phyloP scores from a whole-genome alignment of 2,888 invertebrate genomes.

The Philhelius pedissequus region DNA sequence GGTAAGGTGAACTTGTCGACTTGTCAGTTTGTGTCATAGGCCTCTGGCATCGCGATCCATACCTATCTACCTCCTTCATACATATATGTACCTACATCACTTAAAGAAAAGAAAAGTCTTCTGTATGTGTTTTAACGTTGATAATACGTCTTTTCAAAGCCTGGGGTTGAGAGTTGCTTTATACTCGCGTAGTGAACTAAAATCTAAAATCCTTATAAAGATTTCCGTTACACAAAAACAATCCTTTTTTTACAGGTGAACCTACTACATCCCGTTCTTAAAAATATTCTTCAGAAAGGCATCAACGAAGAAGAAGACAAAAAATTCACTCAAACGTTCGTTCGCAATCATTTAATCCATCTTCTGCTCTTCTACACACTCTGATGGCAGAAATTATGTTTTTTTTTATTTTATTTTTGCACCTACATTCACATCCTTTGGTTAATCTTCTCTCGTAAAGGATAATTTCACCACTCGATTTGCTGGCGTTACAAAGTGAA shows the following conservation, averaged over 20 bases:
- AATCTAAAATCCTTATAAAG: neutral
- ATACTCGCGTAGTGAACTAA: too few species aligned
- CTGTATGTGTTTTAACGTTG: too few species aligned
- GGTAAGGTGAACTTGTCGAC: too few species aligned
- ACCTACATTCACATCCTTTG: constrained; percentile 36
- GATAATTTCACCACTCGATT: constrained; percentile 66
- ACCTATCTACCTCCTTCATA: too few species aligned
- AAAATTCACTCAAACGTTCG: constrained; percentile 34
- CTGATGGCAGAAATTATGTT: neutral
- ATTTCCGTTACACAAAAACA: neutral
- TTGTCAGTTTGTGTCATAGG: too few species aligned
- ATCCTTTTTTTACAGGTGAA: neutral
- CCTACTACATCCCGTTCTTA: neutral
- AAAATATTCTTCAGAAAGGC: neutral
- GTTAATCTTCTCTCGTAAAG: constrained; percentile 53
- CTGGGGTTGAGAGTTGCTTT: too few species aligned
- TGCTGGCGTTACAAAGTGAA: constrained; percentile 63
- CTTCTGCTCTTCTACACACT: constrained; percentile 5
- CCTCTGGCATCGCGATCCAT: too few species aligned
- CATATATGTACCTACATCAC: too few species aligned
- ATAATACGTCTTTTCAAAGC: too few species aligned
- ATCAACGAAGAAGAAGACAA: neutral
- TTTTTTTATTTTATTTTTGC: neutral
- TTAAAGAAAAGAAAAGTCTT: too few species aligned
- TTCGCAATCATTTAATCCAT: constrained; percentile 54